Conservation (phyloP, 2,113 vertebrate species). For the Barbus barbus region DNA sequence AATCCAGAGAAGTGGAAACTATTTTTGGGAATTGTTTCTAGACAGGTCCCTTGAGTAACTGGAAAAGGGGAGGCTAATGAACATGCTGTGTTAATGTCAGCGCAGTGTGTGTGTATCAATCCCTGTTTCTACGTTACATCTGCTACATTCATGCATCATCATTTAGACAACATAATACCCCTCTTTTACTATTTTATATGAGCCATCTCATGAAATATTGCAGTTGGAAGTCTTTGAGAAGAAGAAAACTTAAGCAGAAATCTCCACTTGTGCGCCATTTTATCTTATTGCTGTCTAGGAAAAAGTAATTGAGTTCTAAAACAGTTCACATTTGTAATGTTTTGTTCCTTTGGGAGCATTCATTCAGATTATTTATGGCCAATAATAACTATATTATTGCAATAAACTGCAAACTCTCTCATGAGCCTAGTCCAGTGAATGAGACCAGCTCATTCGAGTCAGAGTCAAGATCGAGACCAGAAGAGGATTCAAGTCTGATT, state of each 20-base stretch:
- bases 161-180: background rate
- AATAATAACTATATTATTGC: background rate
- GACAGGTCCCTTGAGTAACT: constrained; percentile 31
- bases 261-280: background rate
- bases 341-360: background rate
- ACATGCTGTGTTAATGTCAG: constrained; percentile 38
- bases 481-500: too few relatives aligned
- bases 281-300: background rate
- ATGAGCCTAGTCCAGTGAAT: background rate
- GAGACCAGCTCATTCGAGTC: background rate
- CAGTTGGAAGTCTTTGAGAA: background rate
- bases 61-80: constrained; percentile 23
- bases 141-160: background rate
- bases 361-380: background rate
- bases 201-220: background rate
- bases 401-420: background rate
- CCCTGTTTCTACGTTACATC: constrained; percentile 18
- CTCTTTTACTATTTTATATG: background rate
- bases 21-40: constrained; percentile 21
- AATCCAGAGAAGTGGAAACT: constrained; percentile 19
- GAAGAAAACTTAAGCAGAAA: background rate
- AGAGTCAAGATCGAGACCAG: background rate
- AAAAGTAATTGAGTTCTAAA: background rate
- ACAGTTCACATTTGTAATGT: background rate
- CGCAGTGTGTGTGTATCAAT: constrained; percentile 11